Conservation (phyloP, 2,888 invertebrate genomes). For the Dendrolimus pini region DNA sequence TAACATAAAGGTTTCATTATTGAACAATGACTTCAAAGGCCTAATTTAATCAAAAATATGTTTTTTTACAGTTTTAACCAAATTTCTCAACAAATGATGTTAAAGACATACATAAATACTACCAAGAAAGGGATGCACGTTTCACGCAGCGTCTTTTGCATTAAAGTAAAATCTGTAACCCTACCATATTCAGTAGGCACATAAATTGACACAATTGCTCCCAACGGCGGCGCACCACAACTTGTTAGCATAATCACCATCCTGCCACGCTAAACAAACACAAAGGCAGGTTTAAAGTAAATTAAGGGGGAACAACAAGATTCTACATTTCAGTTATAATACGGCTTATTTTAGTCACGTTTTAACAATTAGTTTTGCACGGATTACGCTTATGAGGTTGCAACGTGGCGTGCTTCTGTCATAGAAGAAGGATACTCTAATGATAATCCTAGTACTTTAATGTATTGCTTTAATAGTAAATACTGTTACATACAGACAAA, state of each 20-base stretch:
- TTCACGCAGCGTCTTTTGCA: constrained; percentile 19
- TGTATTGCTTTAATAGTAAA: too few species aligned
- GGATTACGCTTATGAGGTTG: not conserved
- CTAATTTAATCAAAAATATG: too few species aligned
- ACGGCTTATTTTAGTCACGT: not conserved
- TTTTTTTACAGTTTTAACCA: too few species aligned
- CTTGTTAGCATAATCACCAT: constrained; percentile 55
- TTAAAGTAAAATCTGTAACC: constrained; percentile 42
- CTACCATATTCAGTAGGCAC: constrained; percentile 39
- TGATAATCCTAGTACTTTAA: too few species aligned
- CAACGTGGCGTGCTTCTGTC: too few species aligned
- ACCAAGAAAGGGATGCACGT: too few species aligned
- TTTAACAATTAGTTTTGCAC: not conserved
- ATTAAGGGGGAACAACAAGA: not conserved
- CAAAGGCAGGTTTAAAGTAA: not conserved
- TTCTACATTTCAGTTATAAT: not conserved
- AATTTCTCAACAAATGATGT: too few species aligned
- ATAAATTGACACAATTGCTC: constrained; percentile 54
- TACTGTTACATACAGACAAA: too few species aligned
- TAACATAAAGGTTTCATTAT: too few species aligned
- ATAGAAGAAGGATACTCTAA: too few species aligned
- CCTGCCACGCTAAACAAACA: constrained; percentile 44
- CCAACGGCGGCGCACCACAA: constrained; percentile 31
- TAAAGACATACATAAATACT: too few species aligned
- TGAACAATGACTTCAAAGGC: too few species aligned